Base-by-base conservation (phyloP, 1,140 invertebrate species). In the Melanaphis sacchari region DNA sequence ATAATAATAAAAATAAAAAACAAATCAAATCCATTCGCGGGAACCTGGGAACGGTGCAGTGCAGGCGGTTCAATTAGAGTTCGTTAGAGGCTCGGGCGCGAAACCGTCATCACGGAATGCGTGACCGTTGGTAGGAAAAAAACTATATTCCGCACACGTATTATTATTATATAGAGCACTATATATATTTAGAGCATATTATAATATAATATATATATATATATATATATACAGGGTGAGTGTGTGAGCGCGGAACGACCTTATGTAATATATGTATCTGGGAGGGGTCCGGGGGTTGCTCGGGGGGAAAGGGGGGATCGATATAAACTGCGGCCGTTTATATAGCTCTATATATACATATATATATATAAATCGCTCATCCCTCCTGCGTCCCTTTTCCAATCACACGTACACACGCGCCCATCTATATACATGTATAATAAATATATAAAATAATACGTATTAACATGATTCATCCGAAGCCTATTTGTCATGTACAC, bases 41-140 rank as follows among this genome's bases (percentile, higher is more conserved):
- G 91, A 93, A 93, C 91, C 91, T 93, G 91, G 76, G 76, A 93
- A 84, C 66, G 81, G 38, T 40, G 88, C 59, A 36, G 38, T 38
- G 66, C 81, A 93, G 81, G 46, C 91, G 46, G 76, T 93, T 93
- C 91, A 93, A 93, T 93, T 93, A 93, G 46, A 93, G 76, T 93
- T 93, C 91, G 91, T 93, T 93, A 93, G 66, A 41, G 90, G 59
- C 66, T 91, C 90, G 66, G 36, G n/a, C 41, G 90, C 41, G 59
- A 92, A 36, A 81, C 59, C 40, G n/a, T 46, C 46, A 49, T 43
- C 43, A 88, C 85, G 85, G 31, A 88, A 88, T 88, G 40, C 82
- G 38, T 43, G n/a, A 38, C 38, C 18, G 54, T 90, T 31, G 4
- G 49, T 41, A 40, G 54, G 38, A 40, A 59, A 90, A 54, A 59